Evolutionary conservation across 2,113 vertebrate genomes (phyloP).

Genomic region (Taurulus bubalis): DNA sequence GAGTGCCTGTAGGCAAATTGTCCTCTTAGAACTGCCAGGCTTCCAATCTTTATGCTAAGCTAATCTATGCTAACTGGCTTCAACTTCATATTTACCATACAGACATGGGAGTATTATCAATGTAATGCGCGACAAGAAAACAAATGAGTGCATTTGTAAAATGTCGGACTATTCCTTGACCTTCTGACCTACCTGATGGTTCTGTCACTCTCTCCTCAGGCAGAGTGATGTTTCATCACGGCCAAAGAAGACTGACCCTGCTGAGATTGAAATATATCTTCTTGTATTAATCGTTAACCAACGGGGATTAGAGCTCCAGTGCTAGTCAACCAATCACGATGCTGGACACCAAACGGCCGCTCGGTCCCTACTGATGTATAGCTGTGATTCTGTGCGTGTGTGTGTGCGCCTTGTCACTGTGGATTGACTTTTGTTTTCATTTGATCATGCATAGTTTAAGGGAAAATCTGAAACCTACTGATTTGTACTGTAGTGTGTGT

Average conservation of each 20-base stretch:
- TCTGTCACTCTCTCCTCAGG: constrained; percentile 36
- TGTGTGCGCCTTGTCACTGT: constrained; percentile 74
- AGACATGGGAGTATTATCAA: not conserved
- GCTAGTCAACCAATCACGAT: constrained; percentile 74
- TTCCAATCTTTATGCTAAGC: not conserved
- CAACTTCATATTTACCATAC: not conserved
- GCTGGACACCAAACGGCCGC: constrained; percentile 75
- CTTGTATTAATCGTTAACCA: constrained; percentile 25
- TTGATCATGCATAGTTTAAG: constrained; percentile 57
- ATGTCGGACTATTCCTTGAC: not conserved
- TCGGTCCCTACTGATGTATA: constrained; percentile 71
- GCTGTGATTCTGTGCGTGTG: constrained; percentile 74
- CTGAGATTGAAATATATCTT: constrained; percentile 20
- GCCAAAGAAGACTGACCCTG: constrained; percentile 60
- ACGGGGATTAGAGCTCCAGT: constrained; percentile 39
- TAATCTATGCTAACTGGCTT: not conserved
- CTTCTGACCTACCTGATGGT: not conserved
- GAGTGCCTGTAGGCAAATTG: not conserved
- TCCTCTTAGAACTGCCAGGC: not conserved
- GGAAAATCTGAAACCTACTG: constrained; percentile 69
- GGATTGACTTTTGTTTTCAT: constrained; percentile 61
- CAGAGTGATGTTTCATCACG: constrained; percentile 47
- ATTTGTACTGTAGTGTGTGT: constrained; percentile 63
- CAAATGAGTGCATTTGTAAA: not conserved
- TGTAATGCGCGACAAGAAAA: not conserved